These are phyloP conservation scores for Oreocharis arfaki DNA, from an alignment of 2,113 vertebrate species.

Conservation along the genomic window DNA sequence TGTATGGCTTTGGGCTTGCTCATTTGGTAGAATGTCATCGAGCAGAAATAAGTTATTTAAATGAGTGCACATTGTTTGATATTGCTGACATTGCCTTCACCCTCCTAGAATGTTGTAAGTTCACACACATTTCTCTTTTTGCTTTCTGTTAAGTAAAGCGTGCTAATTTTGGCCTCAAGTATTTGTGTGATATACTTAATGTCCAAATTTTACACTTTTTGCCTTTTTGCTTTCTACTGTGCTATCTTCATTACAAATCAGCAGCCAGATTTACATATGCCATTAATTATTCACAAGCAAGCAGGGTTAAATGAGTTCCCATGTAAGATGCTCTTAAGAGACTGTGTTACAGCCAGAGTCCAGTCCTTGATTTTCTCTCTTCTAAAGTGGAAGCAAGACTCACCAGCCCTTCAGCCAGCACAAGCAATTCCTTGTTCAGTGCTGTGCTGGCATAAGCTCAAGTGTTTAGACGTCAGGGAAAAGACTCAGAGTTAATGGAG, in stretches of 20 bases:
- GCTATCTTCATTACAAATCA: not conserved
- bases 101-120: not conserved
- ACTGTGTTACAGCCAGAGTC: not conserved
- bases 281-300: not conserved
- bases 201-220: not conserved
- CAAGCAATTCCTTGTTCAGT: not conserved
- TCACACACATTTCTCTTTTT: not conserved
- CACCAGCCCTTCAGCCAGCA: not conserved
- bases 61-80: not conserved
- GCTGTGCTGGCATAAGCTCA: rapidly evolving
- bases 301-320: not conserved
- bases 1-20: not conserved
- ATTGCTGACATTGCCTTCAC: not conserved
- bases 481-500: not conserved
- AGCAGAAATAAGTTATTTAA: slow-evolving; percentile 36
- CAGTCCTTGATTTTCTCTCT: not conserved
- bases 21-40: not conserved
- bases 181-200: not conserved
- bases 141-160: not conserved
- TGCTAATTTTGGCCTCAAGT: not conserved
- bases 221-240: not conserved
- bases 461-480: not conserved
- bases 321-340: not conserved
- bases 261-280: not conserved
- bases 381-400: not conserved